Evolutionary conservation across 2,888 invertebrate species (phyloP).

Genomic region (Rhamphomyia laevipes): DNA sequence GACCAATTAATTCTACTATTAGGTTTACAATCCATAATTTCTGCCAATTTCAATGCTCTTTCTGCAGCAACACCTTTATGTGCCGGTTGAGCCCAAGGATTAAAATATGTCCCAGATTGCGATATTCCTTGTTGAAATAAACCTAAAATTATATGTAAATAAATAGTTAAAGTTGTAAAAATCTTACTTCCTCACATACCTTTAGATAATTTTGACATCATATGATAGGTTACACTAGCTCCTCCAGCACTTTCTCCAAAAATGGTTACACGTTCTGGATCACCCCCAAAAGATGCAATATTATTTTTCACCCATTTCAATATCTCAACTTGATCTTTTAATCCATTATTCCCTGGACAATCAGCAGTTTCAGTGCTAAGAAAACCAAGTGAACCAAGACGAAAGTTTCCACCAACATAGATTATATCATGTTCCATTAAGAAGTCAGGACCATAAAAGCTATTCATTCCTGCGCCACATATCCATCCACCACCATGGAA

Average conservation of each 20-base stretch:
- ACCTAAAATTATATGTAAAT: no score
- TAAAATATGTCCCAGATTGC: constrained; percentile 55
- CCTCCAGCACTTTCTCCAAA: constrained; percentile 63
- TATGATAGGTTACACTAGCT: constrained; percentile 54
- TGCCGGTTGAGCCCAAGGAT: constrained; percentile 53
- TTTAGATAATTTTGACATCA: constrained; percentile 45
- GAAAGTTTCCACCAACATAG: constrained; percentile 56
- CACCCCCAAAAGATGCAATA: constrained; percentile 50
- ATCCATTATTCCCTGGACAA: constrained; percentile 54
- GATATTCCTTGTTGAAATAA: not conserved
- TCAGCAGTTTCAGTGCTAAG: constrained; percentile 51
- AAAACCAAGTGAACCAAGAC: constrained; percentile 56
- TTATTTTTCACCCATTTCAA: constrained; percentile 50
- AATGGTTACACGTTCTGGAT: constrained; percentile 50
- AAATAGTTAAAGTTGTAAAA: no score
- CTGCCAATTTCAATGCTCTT: constrained; percentile 48
- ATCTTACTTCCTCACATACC: constrained; percentile 16
- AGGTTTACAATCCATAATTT: constrained; percentile 48
- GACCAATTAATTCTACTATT: constrained; percentile 37
- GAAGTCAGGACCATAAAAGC: constrained; percentile 58
- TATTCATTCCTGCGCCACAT: constrained; percentile 54
- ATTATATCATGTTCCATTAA: constrained; percentile 58
- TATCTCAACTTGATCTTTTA: constrained; percentile 53
- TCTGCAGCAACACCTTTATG: constrained; percentile 45
- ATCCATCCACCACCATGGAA: constrained; percentile 56